These are phyloP conservation scores for Decapterus maruadsi DNA, from an alignment of 2,797 vertebrate species.

Conservation along the genomic window DNA sequence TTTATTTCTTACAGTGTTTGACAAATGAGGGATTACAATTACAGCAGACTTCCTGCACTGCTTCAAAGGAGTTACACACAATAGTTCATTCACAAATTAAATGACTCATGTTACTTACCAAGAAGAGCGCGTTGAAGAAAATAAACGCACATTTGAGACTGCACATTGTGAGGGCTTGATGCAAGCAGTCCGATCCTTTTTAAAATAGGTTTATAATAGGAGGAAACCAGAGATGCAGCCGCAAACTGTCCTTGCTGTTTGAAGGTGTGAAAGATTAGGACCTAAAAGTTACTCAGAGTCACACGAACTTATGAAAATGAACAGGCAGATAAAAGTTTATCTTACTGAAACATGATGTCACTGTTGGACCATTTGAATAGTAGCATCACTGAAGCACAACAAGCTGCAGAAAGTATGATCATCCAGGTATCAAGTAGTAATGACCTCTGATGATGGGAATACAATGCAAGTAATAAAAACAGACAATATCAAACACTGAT, in stretches of 20 bases:
- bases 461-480: neutral
- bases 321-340: conserved; percentile 19
- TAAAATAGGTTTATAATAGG: neutral
- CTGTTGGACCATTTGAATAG: conserved; percentile 50
- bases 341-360: conserved; percentile 16
- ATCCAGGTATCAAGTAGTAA: neutral
- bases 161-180: conserved; percentile 44
- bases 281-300: neutral
- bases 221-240: neutral
- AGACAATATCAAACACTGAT: neutral
- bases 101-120: conserved; percentile 51
- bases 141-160: conserved; percentile 57
- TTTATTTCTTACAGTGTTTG: neutral
- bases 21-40: neutral
- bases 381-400: neutral
- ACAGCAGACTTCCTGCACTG: neutral
- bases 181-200: neutral
- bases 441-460: neutral
- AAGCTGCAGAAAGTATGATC: neutral
- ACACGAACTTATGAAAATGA: conserved; percentile 50
- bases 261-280: neutral
- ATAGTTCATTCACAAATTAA: neutral
- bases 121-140: conserved; percentile 61
- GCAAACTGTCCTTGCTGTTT: neutral
- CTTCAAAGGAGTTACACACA: neutral